A percentile compares a stretch with the other conserved stretches of the same genome.
Conservation (phyloP, 2,797 vertebrate species). For the Acanthiza pusilla region DNA sequence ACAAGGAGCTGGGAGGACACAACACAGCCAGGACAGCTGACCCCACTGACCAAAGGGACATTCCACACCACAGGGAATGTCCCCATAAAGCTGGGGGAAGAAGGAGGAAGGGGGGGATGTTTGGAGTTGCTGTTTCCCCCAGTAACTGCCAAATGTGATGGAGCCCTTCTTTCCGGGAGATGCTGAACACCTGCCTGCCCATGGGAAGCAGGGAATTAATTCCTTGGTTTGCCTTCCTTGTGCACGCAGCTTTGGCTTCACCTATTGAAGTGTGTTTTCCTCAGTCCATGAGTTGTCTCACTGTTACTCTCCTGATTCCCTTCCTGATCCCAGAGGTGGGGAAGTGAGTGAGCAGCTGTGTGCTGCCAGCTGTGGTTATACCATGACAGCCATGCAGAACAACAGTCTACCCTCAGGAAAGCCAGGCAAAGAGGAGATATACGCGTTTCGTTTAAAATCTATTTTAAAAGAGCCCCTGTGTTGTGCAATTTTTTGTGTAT, state of each 20-base stretch:
- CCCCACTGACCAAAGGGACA: background rate
- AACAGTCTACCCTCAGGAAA: background rate
- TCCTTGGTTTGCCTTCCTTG: background rate
- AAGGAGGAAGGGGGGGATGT: rapidly evolving
- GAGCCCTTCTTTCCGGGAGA: background rate
- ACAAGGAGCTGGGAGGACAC: background rate
- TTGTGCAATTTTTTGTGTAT: background rate
- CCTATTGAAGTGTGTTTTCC: background rate
- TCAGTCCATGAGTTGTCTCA: background rate
- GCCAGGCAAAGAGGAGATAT: background rate
- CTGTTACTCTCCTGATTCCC: background rate
- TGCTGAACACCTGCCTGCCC: background rate
- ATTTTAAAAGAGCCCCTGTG: background rate
- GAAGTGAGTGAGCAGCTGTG: background rate
- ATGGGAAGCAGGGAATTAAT: background rate
- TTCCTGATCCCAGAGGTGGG: no score
- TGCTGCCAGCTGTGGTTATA: background rate
- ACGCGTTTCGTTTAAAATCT: background rate
- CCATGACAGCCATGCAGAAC: background rate
- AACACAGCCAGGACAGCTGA: background rate
- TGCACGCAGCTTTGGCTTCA: background rate
- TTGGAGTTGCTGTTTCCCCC: background rate
- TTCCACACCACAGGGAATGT: background rate
- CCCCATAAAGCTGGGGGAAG: background rate
- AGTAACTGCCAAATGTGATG: background rate